Evolutionary conservation across 2,113 vertebrate species (phyloP), one percentile per base, ranked within the genome.

Genomic region (Eidolon helvum): DNA sequence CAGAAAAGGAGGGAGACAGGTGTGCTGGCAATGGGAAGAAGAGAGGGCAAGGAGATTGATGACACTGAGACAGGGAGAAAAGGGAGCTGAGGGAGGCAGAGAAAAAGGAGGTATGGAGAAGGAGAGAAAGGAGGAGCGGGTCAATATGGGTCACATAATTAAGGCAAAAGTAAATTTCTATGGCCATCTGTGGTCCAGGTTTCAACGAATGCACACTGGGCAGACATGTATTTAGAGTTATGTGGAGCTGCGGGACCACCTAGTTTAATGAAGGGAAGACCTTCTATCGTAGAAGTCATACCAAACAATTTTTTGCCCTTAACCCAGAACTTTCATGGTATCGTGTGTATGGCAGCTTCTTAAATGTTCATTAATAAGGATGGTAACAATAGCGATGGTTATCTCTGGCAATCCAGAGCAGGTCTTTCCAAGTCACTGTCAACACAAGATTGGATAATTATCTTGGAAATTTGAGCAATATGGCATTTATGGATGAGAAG

Each of bases 391-490:
- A 28, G n/a, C 71, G 96, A 97, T 94, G n/a, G 10, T 26, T 57
- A 97, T 97, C 93, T 83, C 83, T 96, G 93, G 96, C 83, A 97
- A 89, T 59, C 50, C 57, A 61, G 61, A 89, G 91, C 74, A 91
- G 85, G 86, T 89, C 95, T 97, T 96, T 97, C 97, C 57, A 1
- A 95, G 86, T 93, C 82, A 91, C 21, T 71, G 93, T 97, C 96
- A 94, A 89, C 83, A 97, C 50, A 26, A 74, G 82, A 92, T 63
- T 96, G 95, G 78, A 87, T 96, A 90, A 96, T 91, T 89, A 87
- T 87, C 68, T 97, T 96, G 97, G 96, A 97, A 97, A 97, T 96
- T 95, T 96, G 96, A 97, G 97, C 93, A 97, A 94, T 4, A 6
- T 35, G 69, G 50, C 82, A 80, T 38, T 0, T 11, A 83, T 82